Evolutionary conservation across 2,888 invertebrate species (phyloP), one percentile per base, ranked within the genome.

Genomic region (Sericinus montela): DNA sequence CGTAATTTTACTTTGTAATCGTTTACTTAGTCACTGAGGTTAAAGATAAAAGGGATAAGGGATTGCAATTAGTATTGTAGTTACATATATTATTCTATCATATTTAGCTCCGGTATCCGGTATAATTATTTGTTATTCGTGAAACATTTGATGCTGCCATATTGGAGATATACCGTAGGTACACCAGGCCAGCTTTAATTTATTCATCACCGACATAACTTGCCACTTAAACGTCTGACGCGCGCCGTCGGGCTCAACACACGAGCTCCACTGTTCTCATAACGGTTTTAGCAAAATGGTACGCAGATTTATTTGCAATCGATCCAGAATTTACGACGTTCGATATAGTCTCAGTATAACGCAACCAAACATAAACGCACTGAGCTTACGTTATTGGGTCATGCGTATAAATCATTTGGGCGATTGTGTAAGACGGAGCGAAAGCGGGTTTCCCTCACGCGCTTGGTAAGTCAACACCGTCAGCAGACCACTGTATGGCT

Each of bases 371-470:
- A n/a, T n/a, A n/a, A n/a, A n/a, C n/a, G n/a, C n/a, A n/a, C 0
- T 19, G 30, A 40, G 14, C 9, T 11, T 19, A 7, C 1, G 40
- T 14, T 32, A 34, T 19, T 13, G 44, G 15, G n/a, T 23, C 36
- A 10, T n/a, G 29, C 44, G 44, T 11, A 70, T 68, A 61, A 51
- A 55, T 53, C 45, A 59, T 53, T 54, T 51, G 34, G 43, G 48
- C 38, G 32, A 35, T 48, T 45, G 50, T 52, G 46, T 51, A 54
- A 53, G 53, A 55, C 49, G 52, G 46, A 47, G 40, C 38, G 37
- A 25, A 44, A 10, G 65, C 66, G 61, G 70, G 72, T 72, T 67
- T 65, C 57, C 19, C 60, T 69, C 69, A 72, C 59, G 63, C 67
- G 50, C 34, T 44, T 53, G 65, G 60, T 62, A 55, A 59, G 55